A percentile compares a stretch with the other conserved stretches of the same genome.
These are phyloP conservation scores for Achlya flavicornis DNA, from an alignment of 2,888 invertebrate genomes.

Conservation along the genomic window DNA sequence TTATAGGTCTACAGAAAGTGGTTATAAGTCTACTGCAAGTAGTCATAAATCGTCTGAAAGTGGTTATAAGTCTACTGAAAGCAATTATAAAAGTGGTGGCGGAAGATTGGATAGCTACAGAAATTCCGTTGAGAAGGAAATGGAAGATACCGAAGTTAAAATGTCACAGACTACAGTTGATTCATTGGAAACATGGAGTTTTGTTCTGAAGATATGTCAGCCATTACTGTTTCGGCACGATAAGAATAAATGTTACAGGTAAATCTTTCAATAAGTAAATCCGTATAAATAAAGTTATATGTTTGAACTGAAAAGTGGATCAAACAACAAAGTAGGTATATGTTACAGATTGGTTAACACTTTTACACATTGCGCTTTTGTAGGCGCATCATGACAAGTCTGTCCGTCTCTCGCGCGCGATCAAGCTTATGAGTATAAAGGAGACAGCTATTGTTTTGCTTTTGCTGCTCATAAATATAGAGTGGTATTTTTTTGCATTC, in stretches of 20 bases:
- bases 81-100: constrained; percentile 18
- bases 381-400: too few species aligned
- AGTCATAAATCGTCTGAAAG: constrained; percentile 39
- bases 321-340: too few species aligned
- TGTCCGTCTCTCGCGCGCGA: too few species aligned
- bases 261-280: neutral
- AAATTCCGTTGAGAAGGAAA: constrained; percentile 57
- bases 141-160: constrained; percentile 44
- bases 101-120: constrained; percentile 22
- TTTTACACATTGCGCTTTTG: too few species aligned
- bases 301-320: too few species aligned
- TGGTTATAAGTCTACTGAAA: constrained; percentile 15
- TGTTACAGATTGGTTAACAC: too few species aligned
- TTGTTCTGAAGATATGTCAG: constrained; percentile 76
- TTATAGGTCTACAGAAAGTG: constrained; percentile 55
- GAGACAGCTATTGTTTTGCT: too few species aligned
- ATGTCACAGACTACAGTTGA: constrained; percentile 64
- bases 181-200: constrained; percentile 76
- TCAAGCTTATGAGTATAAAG: too few species aligned
- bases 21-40: constrained; percentile 55
- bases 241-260: constrained; percentile 76
- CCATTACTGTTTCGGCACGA: constrained; percentile 76
- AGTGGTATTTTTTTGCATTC: too few species aligned
- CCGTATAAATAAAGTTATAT: neutral
- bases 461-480: too few species aligned